Base-by-base conservation (phyloP, 2,888 invertebrate species). In the Drosophila silvestris region DNA sequence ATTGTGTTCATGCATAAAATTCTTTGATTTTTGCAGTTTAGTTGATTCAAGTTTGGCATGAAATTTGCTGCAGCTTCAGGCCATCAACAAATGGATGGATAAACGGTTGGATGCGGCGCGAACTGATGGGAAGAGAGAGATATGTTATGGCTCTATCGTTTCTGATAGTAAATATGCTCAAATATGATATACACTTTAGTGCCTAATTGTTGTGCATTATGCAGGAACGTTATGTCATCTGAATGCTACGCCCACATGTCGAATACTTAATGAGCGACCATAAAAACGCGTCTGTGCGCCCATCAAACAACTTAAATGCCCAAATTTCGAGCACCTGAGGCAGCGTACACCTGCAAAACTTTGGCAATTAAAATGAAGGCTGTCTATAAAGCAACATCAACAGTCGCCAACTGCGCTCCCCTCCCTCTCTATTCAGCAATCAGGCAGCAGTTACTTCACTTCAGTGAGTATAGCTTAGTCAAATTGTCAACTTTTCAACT, bases 171-270 rank as follows among this genome's bases (percentile, higher is more conserved):
- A 77, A 72, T 58, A 74, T 63, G 66, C 56, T 65, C 52, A 59
- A 76, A 68, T 64, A 58, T 71, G 60, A 57, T 66, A 53, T 63
- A 79, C 74, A 88, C 68, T 70, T 65, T 75, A 62, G 71, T 71
- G 75, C 66, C 81, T 83, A 84, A 84, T 83, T 85, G 89, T 80
- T 85, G 60, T 78, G 73, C 77, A 83, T 88, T 79, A 82, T 82
- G 79, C 71, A 54, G 22, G 56, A 57, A 54, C 75, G 57, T 77
- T 70, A 66, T 68, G 60, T 72, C 66, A 86, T 77, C 65, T 79
- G 53, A 64, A 68, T 71, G 66, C 59, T 16, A 53, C 39, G 56
- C 77, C 67, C 77, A 79, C 68, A 71, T 79, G 89, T 83, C 87
- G 84, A 81, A 83, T 89, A 84, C 89, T 74, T 86, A 84, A 84